Percentiles rank a stretch among this genome's conserved stretches.
These are phyloP conservation scores for Crenuchus spilurus DNA, from an alignment of 2,797 vertebrate genomes.

Conservation along the genomic window DNA sequence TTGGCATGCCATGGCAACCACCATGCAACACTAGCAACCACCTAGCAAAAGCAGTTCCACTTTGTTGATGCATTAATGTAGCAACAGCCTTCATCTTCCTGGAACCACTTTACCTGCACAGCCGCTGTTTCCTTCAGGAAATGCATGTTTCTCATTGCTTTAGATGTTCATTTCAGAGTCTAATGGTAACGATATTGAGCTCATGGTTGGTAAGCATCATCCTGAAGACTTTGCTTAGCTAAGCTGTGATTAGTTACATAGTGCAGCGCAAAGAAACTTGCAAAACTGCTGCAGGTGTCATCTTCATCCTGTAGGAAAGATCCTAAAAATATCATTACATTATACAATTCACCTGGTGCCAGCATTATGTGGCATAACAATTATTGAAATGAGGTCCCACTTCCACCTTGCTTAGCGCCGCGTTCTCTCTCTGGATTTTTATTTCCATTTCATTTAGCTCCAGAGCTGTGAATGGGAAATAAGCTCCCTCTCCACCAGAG, in stretches of 20 bases:
- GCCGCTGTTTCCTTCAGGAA: too few relatives aligned
- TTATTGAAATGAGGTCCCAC: constrained; percentile 56
- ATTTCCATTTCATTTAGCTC: constrained; percentile 49
- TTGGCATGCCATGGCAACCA: too few relatives aligned
- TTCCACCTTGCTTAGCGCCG: constrained; percentile 15
- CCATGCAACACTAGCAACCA: too few relatives aligned
- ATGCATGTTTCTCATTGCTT: too few relatives aligned
- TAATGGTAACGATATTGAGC: background rate
- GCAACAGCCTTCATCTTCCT: too few relatives aligned
- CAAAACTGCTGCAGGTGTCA: constrained; percentile 25
- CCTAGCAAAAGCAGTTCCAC: too few relatives aligned
- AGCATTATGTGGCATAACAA: constrained; percentile 41
- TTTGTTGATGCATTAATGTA: too few relatives aligned
- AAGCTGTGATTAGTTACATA: background rate
- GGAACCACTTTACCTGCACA: too few relatives aligned
- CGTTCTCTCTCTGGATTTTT: constrained; percentile 41
- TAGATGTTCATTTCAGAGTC: background rate
- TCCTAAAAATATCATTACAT: constrained; percentile 52
- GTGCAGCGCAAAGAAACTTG: constrained; percentile 1
- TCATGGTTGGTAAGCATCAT: background rate
- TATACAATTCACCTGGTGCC: constrained; percentile 47
- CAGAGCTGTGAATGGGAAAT: constrained; percentile 44
- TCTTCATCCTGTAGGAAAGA: constrained; percentile 30
- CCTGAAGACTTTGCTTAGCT: background rate
- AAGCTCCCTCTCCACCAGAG: constrained; percentile 52